Base-by-base conservation (phyloP, 2,797 vertebrate genomes). In the Channa striata region DNA sequence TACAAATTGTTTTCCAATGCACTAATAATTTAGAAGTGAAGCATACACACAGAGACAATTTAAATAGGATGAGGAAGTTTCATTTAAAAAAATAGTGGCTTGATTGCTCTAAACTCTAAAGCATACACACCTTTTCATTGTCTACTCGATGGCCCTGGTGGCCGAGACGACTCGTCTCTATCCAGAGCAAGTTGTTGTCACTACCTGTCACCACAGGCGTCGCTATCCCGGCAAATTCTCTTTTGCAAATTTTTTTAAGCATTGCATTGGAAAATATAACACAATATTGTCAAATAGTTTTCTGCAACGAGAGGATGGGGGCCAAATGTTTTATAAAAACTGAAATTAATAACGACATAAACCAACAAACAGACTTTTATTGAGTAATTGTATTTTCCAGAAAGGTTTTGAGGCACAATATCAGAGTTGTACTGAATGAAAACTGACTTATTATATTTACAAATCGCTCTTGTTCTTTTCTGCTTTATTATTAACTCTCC, bases 361-460 rank as follows among this genome's bases (percentile, higher is more conserved):
- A 17, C 39, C 7, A 36, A 36, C 34, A 36, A 8, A 36, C 3
- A 4, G 6, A 30, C 25, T 30, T 30, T 4, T 68, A 30, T 66
- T 1, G 48, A 37, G 56, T 54, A 43, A 71, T 72, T 60, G 4
- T 19, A 8, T 33, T 57, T 51, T 5, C 30, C 58, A 16, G 14
- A 47, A 64, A n/a, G 4, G 10, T 48, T 77, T 73, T 8, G 10
- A 23, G 6, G 25, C 25, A 30, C 25, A 30, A 30, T 30, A 30
- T 30, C 25, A 30, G 6, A 30, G 25, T 30, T 30, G 6, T 4
- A 6, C 25, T 30, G 25, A 30, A 30, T 30, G 25, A 2, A 30
- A 30, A 4, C n/a, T n/a, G n/a, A n/a, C n/a, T n/a, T n/a, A n/a
- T 30, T 30, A 30, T 30, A 30, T 30, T 30, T 30, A 30, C 25